Evolutionary conservation across 1,140 invertebrate genomes (phyloP).

Genomic region (Oscheius sp.): DNA sequence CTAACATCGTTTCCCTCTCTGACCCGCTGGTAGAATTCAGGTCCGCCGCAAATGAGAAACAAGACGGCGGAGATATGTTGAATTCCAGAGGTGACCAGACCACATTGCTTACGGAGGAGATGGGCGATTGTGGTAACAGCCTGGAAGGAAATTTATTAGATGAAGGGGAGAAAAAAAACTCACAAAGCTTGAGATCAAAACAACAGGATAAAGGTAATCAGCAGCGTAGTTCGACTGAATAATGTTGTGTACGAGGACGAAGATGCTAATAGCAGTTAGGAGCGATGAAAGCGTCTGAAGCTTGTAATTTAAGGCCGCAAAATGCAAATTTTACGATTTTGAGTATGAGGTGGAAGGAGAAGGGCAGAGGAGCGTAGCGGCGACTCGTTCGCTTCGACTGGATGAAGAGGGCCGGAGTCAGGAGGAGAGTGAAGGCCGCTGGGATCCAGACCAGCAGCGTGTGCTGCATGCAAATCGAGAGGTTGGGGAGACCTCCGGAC

Average conservation of each 20-base stretch:
- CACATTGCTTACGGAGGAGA: constrained; percentile 6
- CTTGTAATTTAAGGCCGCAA: too few relatives aligned
- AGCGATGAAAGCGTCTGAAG: background rate
- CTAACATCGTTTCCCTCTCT: constrained; percentile 11
- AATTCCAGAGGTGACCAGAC: constrained; percentile 35
- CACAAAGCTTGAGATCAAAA: background rate
- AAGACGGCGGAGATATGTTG: constrained; percentile 25
- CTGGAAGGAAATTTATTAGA: constrained; percentile 8
- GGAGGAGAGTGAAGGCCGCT: constrained; percentile 78
- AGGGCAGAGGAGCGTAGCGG: background rate
- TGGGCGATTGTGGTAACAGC: background rate
- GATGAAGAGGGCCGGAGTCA: constrained; percentile 64
- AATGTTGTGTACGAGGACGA: background rate
- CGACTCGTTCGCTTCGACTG: constrained; percentile 12
- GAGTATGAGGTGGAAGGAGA: constrained; percentile 10
- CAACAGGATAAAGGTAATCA: constrained; percentile 1
- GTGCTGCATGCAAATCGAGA: constrained; percentile 81
- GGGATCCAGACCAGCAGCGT: constrained; percentile 82
- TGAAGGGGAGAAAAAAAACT: background rate
- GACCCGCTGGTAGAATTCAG: constrained; percentile 32
- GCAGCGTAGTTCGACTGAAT: background rate
- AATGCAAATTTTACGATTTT: constrained; percentile 1
- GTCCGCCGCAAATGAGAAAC: constrained; percentile 9
- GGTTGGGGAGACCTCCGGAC: constrained; percentile 68
- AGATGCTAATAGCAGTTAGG: background rate